Conservation (phyloP, 2,797 vertebrate species). For the Microctenopoma lineatum region DNA sequence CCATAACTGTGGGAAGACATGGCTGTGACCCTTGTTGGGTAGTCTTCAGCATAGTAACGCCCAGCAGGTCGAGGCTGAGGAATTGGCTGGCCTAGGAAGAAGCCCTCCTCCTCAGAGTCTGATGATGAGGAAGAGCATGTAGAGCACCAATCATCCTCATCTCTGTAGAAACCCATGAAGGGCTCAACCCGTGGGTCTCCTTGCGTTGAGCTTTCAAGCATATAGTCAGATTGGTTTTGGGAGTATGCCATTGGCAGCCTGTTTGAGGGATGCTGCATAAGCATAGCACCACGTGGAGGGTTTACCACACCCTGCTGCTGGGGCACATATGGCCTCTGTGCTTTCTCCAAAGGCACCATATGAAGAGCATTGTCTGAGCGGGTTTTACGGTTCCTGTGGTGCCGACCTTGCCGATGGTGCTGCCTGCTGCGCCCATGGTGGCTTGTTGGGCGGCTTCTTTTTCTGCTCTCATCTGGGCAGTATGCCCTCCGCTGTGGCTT, state of each 20-base stretch:
- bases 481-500: conserved; percentile 88
- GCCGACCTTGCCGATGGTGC: conserved; percentile 81
- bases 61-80: conserved; percentile 88
- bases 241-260: conserved; percentile 76
- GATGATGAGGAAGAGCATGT: conserved; percentile 96
- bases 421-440: conserved; percentile 83
- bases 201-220: conserved; percentile 80
- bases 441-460: conserved; percentile 79
- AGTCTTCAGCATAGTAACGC: conserved; percentile 90
- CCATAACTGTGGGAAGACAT: conserved; percentile 85
- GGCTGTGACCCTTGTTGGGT: conserved; percentile 86
- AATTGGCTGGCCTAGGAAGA: conserved; percentile 96
- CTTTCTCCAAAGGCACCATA: conserved; percentile 86
- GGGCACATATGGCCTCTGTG: conserved; percentile 85
- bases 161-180: conserved; percentile 82
- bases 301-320: conserved; percentile 76
- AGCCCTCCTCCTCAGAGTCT: conserved; percentile 97
- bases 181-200: conserved; percentile 72
- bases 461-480: conserved; percentile 85
- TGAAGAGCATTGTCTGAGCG: conserved; percentile 95
- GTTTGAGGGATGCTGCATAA: conserved; percentile 78
- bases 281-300: conserved; percentile 51
- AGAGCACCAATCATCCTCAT: conserved; percentile 92
- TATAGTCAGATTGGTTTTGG: conserved; percentile 84
- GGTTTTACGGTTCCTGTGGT: conserved; percentile 88